Evolutionary conservation across 2,113 vertebrate species (phyloP).

Genomic region (Loxodonta africana): DNA sequence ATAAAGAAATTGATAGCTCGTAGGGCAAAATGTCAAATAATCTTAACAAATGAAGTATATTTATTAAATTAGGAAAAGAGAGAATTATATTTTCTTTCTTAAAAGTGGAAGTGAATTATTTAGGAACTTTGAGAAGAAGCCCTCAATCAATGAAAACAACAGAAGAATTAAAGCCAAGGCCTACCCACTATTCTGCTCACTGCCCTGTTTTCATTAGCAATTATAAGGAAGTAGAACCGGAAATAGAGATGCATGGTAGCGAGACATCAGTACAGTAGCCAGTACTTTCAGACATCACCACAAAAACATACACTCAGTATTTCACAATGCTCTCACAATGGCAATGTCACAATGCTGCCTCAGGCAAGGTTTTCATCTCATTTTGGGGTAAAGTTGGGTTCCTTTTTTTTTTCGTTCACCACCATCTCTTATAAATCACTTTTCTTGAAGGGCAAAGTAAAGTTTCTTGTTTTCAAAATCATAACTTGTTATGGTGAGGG

Average conservation of each 20-base stretch:
- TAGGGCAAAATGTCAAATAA: not conserved
- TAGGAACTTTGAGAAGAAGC: constrained; percentile 28
- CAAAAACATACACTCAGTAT: constrained; percentile 62
- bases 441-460: constrained; percentile 71
- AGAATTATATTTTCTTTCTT: constrained; percentile 18
- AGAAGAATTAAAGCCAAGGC: constrained; percentile 38
- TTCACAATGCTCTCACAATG: constrained; percentile 63
- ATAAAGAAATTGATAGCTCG: not conserved
- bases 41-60: not conserved
- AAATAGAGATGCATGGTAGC: constrained; percentile 53
- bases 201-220: constrained; percentile 32
- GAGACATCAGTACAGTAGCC: constrained; percentile 47
- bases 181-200: not conserved
- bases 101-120: constrained; percentile 25
- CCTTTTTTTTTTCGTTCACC: not conserved
- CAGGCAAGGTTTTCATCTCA: constrained; percentile 52
- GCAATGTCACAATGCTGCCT: constrained; percentile 63
- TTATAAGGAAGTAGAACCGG: constrained; percentile 54
- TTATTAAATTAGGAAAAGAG: constrained; percentile 7
- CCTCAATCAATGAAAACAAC: constrained; percentile 26
- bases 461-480: constrained; percentile 76
- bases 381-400: constrained; percentile 70
- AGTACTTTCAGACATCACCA: constrained; percentile 53
- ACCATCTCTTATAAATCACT: constrained; percentile 74
- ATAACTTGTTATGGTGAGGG: constrained; percentile 30